Evolutionary conservation across 2,888 invertebrate genomes (phyloP), one percentile per base, ranked within the genome.

Genomic region (Campoplex nolae): DNA sequence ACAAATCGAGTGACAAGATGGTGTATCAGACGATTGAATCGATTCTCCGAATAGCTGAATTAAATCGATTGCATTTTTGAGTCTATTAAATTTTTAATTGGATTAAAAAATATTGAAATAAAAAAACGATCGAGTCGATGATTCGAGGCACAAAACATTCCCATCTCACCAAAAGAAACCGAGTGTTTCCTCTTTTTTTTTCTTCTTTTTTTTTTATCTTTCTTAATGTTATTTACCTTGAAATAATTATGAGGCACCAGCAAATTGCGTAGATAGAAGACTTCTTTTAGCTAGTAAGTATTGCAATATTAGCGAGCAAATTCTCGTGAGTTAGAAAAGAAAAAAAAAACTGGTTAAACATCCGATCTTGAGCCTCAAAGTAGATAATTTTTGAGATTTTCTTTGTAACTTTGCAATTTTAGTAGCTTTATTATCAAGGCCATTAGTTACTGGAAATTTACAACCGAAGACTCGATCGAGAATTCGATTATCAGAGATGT

Each of bases 381-480:
- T 62, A 70, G 58, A 54, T 23, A 23, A 70, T 32, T 58, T 74
- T 0, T 56, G 4, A 48, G 38, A n/a, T 16, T 75, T 23, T 54
- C 68, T 35, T 76, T 38, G 65, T 45, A 48, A 28, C 42, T 42
- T 76, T 71, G 76, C n/a, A 23, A 32, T 73, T 74, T 58, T 74
- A 32, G 77, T 81, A 74, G 76, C 32, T 70, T 23, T 42, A 38
- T 54, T 56, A 87, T 58, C 73, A 58, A 81, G 86, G 84, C 86
- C 83, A 68, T 23, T 54, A 71, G 51, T 75, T 76, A 65, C 70
- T 70, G 38, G 28, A 65, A 70, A 73, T 74, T 65, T 16, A 62
- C 68, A 80, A 81, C 80, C 35, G 62, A 80, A 86, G 65, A 42
- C 70, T 28, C 83, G 76, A 80, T 86, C 83, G 86, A 81, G 80